Base-by-base conservation (phyloP, 2,113 vertebrate species). In the Acanthisitta chloris region DNA sequence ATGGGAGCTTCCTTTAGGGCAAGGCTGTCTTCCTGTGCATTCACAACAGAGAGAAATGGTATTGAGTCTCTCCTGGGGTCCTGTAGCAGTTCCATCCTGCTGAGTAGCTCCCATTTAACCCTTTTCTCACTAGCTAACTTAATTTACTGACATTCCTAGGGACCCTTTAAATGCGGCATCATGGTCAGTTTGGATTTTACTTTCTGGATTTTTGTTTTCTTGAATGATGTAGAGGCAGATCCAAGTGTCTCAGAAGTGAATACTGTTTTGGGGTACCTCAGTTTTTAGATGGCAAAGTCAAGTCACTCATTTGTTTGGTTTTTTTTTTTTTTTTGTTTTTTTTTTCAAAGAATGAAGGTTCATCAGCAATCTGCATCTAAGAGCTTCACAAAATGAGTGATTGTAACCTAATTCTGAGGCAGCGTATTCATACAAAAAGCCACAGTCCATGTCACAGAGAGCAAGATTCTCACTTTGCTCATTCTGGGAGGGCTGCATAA, bases 21-120 rank as follows among this genome's bases (percentile, higher is more conserved):
- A 42, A 20, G 42, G 33, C 34, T 79, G 19, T 58, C 42, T 43
- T 78, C 69, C 28, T 65, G 26, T 73, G n/a, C 19, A 9, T n/a
- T 18, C 45, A 19, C 8, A 23, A 11, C 12, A 51, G 18, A n/a
- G 67, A 65, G 59, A 52, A 14, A n/a, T 58, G 34, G 14, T 57
- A 3, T 10, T 49, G 18, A 20, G 17, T 77, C 38, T 45, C 0
- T 51, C 4, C 9, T 7, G 4, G 36, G 26, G 10, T 62, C 24
- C 66, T 40, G 14, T 31, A 17, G 24, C 58, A 64, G 24, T 43
- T 80, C 10, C 9, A 52, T 3, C 29, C 33, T 26, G 38, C 40
- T 76, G 33, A 18, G 17, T 42, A 42, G 42, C 33, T 71, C 17
- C 20, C 24, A 17, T 21, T 51, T 46, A 38, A 49, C 24, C 46